These are phyloP conservation scores for Philantomba maxwellii DNA, from an alignment of 2,113 vertebrate genomes.

Conservation along the genomic window DNA sequence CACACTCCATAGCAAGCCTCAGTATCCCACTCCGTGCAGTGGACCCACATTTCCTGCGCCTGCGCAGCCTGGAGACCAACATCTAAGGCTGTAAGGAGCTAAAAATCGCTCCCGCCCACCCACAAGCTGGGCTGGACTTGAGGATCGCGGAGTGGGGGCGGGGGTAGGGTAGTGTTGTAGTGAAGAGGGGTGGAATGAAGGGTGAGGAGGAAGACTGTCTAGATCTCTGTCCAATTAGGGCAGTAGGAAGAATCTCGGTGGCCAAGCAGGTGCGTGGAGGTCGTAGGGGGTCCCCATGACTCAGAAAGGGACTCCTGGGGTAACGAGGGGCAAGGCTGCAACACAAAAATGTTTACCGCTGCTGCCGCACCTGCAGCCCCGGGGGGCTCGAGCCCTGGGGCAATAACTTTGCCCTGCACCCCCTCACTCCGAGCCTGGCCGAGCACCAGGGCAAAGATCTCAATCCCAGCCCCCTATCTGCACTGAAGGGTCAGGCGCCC, in stretches of 20 bases:
- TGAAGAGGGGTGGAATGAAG: not conserved
- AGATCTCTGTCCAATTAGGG: constrained; percentile 51
- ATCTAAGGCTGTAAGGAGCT: constrained; percentile 55
- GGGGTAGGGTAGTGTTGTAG: constrained; percentile 11
- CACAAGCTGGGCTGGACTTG: constrained; percentile 70
- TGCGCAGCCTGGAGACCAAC: constrained; percentile 57
- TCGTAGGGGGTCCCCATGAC: not conserved
- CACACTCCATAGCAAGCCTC: not conserved
- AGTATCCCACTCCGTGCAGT: constrained; percentile 50
- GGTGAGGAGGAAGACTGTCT: constrained; percentile 21
- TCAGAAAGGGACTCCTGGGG: not conserved
- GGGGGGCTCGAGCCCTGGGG: constrained; percentile 49
- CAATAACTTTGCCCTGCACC: constrained; percentile 51
- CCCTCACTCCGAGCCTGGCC: not conserved
- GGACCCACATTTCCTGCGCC: constrained; percentile 40
- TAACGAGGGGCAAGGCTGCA: constrained; percentile 25
- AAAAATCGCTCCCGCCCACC: constrained; percentile 75
- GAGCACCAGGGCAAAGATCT: not conserved
- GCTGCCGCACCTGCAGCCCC: constrained; percentile 21
- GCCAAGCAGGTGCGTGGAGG: not conserved
- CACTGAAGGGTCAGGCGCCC: not conserved
- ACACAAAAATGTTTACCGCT: constrained; percentile 62
- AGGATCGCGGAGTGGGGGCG: not conserved
- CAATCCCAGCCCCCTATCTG: not conserved
- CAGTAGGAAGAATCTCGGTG: constrained; percentile 35